Evolutionary conservation across 1,140 invertebrate species (phyloP), one percentile per base, ranked within the genome.

Genomic region (Saccostrea cuccullata): DNA sequence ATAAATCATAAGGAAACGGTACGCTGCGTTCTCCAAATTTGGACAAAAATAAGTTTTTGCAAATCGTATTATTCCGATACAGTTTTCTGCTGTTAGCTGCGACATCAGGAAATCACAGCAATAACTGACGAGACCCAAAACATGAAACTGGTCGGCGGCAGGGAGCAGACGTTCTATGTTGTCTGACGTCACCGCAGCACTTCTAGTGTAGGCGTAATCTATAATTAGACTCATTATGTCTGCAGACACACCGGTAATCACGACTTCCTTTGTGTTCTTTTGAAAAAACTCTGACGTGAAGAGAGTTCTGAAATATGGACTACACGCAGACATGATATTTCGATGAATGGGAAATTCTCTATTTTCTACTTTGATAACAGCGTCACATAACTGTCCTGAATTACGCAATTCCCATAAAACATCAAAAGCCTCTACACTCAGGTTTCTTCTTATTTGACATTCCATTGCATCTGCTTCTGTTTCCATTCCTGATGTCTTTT

Each of bases 61-160:
- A 94, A 98, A 98, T 90, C 96, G 96, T 95, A 97, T 96, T 56
- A 98, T 97, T 26, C 97, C 96, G 70, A 98, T 97, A 92, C 97
- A 98, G 93, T 98, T 98, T 88, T 96, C 96, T 0, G 97, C 96
- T 3, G 94, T 96, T 15, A 98, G 94, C 89, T 96, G 94, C 26
- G 96, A 95, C 86, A 94, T 92, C 0, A 98, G 95, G 93, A 97
- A 98, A 70, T 97, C 96, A 90, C 97, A 97, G 93, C 98, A 98
- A 0, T 97, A 95, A 85, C 97, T 96, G 15, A 97, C 95, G 3
- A 98, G 96, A 0, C 97, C 97, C 20, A 97, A 93, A 60, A 98
- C 97, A 85, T 96, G 96, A 40, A 98, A 96, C 93, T 98, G 98
- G 93, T 97, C 96, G 4, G 93, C 93, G 6, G 92, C 93, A 12